phyloP scores from a whole-genome alignment of 30 jellyfish, hydroid and myxozoan species.

The Aurelia coerulea region DNA sequence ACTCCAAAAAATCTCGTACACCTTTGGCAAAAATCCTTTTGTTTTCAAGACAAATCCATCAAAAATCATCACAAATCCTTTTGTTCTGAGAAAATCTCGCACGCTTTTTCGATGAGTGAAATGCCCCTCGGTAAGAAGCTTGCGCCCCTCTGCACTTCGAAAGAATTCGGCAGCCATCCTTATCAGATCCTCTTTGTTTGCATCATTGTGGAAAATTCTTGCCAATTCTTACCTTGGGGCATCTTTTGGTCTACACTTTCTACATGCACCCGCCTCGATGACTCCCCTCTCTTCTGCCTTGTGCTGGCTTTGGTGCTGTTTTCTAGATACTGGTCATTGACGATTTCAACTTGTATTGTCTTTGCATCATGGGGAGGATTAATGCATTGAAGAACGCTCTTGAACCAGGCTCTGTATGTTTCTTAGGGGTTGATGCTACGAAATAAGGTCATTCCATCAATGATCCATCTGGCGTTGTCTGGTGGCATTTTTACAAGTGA shows the following conservation, averaged over 20 bases:
- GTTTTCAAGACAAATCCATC: too few species aligned
- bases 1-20: too few species aligned
- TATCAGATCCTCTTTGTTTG: neutral
- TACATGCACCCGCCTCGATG: slow-evolving; percentile 15
- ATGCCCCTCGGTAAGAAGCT: neutral
- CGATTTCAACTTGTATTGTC: too few species aligned
- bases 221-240: slow-evolving; percentile 29
- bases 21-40: too few species aligned
- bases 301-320: slow-evolving; percentile 30
- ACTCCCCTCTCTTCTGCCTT: slow-evolving; percentile 15
- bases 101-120: too few species aligned
- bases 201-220: slow-evolving; percentile 16
- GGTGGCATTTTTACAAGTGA: slow-evolving; percentile 25
- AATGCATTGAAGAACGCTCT: too few species aligned
- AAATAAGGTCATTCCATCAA: slow-evolving; percentile 20
- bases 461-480: slow-evolving; percentile 16
- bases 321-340: too few species aligned
- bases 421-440: neutral
- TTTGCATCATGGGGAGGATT: too few species aligned
- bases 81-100: too few species aligned
- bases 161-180: neutral
- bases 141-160: slow-evolving; percentile 14
- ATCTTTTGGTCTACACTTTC: slow-evolving; percentile 42
- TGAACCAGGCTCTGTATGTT: too few species aligned
- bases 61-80: too few species aligned